phyloP scores from a whole-genome alignment of 2,113 vertebrate genomes.

The Mesitornis unicolor region DNA sequence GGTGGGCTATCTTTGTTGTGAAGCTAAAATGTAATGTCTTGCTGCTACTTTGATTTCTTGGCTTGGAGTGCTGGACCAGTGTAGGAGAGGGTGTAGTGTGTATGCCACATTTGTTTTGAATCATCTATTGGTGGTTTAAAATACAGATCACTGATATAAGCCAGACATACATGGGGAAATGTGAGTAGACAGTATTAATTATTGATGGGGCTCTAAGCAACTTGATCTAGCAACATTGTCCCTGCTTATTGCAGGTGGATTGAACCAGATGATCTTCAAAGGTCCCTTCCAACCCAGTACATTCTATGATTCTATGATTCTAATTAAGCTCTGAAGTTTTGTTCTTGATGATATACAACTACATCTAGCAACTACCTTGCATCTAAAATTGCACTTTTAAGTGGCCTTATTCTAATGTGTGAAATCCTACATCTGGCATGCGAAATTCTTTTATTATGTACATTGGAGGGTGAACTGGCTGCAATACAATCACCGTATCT shows the following conservation, averaged over 20 bases:
- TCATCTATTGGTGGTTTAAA: not conserved
- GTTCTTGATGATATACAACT: not conserved
- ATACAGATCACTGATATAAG: not conserved
- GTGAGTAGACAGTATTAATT: not conserved
- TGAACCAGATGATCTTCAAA: too few species aligned
- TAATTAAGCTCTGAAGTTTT: not conserved
- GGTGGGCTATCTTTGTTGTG: not conserved
- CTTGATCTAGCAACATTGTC: too few species aligned
- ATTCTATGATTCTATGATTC: too few species aligned
- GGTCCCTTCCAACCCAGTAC: too few species aligned
- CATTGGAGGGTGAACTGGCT: not conserved
- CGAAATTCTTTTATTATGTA: not conserved
- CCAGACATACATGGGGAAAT: not conserved
- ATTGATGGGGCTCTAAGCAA: too few species aligned
- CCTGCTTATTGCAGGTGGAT: too few species aligned
- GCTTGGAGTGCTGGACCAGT: not conserved
- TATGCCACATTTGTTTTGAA: not conserved
- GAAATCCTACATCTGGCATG: not conserved
- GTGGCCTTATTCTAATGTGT: not conserved
- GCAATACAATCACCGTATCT: accelerated
- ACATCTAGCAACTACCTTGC: not conserved
- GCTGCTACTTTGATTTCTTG: not conserved
- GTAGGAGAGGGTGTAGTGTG: not conserved
- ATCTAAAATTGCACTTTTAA: not conserved
- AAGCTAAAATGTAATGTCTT: not conserved